Evolutionary conservation across 2,113 vertebrate species (phyloP).

Genomic region (Sminthopsis crassicaudata): DNA sequence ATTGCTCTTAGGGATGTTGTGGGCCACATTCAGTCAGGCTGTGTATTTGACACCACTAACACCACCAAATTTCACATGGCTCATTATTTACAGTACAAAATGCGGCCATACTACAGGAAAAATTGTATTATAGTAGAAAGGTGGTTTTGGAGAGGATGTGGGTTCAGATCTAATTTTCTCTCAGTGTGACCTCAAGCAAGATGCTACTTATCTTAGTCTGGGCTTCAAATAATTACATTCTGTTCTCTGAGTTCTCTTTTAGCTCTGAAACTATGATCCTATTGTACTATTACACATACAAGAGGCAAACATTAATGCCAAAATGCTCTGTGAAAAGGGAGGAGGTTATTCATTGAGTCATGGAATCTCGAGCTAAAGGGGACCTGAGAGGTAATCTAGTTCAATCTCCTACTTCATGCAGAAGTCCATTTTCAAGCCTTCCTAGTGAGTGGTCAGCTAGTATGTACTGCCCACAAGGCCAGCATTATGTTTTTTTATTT

Average conservation of each 20-base stretch:
- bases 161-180: background rate
- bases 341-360: background rate
- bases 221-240: background rate
- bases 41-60: background rate
- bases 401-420: too few species aligned
- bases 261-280: background rate
- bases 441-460: too few species aligned
- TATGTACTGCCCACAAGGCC: too few species aligned
- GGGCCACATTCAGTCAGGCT: background rate
- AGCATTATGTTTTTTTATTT: too few species aligned
- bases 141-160: background rate
- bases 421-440: too few species aligned
- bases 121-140: background rate
- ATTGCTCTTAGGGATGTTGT: background rate
- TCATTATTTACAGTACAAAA: background rate
- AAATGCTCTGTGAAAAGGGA: background rate
- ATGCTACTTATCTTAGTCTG: background rate
- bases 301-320: background rate
- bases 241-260: background rate
- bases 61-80: background rate
- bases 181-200: background rate
- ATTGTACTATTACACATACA: background rate
- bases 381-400: too few species aligned
- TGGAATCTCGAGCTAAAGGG: background rate
- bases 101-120: background rate